These are phyloP conservation scores for Sphaerophoria rueppellii DNA, from an alignment of 2,888 invertebrate genomes.

Conservation along the genomic window DNA sequence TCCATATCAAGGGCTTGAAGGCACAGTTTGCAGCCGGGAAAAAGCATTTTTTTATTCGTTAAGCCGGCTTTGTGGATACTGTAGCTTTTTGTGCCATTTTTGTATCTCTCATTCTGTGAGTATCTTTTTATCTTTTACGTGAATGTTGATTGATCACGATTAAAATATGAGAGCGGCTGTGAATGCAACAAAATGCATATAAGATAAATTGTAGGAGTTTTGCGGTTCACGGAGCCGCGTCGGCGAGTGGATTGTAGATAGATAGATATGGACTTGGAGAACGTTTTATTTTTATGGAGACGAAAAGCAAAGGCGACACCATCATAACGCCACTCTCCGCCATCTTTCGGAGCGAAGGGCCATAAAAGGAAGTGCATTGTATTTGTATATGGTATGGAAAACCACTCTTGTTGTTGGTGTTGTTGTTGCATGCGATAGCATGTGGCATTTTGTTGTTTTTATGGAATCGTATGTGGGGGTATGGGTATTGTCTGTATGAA, in stretches of 20 bases:
- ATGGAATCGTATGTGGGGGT: slow-evolving; percentile 16
- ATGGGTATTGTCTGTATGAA: background rate
- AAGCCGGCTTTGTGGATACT: slow-evolving; percentile 9
- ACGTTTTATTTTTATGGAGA: no score
- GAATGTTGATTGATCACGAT: slow-evolving; percentile 72
- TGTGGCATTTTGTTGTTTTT: slow-evolving; percentile 52
- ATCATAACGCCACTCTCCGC: background rate
- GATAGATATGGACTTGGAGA: slow-evolving; percentile 17
- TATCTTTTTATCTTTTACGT: slow-evolving; percentile 36
- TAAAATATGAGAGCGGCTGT: slow-evolving; percentile 64
- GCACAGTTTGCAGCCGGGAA: slow-evolving; percentile 31
- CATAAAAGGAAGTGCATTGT: slow-evolving; percentile 50
- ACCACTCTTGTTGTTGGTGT: slow-evolving; percentile 6
- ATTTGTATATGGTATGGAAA: background rate
- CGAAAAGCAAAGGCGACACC: slow-evolving; percentile 19
- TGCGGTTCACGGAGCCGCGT: slow-evolving; percentile 34
- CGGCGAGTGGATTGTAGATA: slow-evolving; percentile 26
- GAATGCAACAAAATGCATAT: slow-evolving; percentile 18
- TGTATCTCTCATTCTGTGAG: slow-evolving; percentile 23
- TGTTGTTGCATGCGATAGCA: slow-evolving; percentile 37
- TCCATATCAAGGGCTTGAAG: slow-evolving; percentile 56
- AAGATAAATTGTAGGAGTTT: slow-evolving; percentile 28
- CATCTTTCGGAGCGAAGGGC: slow-evolving; percentile 46
- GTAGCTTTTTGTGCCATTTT: slow-evolving; percentile 22
- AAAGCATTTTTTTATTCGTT: slow-evolving; percentile 43